A percentile compares a stretch with the other conserved stretches of the same genome.
Evolutionary conservation across 2,888 invertebrate species (phyloP).

Genomic region (Dicycla oo): DNA sequence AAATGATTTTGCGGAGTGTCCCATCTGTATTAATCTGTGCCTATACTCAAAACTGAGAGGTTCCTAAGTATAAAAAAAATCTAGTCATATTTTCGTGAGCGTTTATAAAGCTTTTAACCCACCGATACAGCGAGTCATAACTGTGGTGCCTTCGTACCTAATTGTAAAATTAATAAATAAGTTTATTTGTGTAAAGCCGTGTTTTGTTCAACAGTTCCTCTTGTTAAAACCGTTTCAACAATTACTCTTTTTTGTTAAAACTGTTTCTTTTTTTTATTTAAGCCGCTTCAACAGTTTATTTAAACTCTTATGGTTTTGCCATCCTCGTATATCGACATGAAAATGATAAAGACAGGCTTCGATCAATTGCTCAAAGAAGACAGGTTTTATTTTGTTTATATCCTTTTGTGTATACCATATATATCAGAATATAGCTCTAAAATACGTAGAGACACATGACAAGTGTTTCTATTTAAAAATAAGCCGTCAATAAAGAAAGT

Average conservation of each 20-base stretch:
- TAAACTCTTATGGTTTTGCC: not conserved
- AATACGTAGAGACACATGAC: not conserved
- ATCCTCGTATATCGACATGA: not conserved
- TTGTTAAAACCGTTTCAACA: not conserved
- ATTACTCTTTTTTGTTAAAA: not conserved
- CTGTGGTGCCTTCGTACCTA: constrained; percentile 73
- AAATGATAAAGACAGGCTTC: no score
- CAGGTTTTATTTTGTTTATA: not conserved
- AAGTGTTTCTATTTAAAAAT: constrained; percentile 5
- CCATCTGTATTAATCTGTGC: no score
- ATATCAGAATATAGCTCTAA: not conserved
- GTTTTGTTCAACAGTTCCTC: not conserved
- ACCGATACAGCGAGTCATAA: constrained; percentile 53
- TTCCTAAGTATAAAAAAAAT: constrained; percentile 61
- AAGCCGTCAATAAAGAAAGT: constrained; percentile 38
- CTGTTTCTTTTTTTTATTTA: not conserved
- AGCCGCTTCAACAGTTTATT: not conserved
- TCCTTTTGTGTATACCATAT: not conserved
- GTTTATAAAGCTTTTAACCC: constrained; percentile 54
- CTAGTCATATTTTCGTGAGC: constrained; percentile 76
- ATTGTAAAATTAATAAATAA: constrained; percentile 70
- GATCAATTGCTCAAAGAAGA: no score
- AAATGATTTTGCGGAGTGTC: no score
- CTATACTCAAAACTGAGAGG: constrained; percentile 52
- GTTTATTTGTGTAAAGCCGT: constrained; percentile 72